Conservation (phyloP, 2,888 invertebrate species). For the Heterodera filipjevi region DNA sequence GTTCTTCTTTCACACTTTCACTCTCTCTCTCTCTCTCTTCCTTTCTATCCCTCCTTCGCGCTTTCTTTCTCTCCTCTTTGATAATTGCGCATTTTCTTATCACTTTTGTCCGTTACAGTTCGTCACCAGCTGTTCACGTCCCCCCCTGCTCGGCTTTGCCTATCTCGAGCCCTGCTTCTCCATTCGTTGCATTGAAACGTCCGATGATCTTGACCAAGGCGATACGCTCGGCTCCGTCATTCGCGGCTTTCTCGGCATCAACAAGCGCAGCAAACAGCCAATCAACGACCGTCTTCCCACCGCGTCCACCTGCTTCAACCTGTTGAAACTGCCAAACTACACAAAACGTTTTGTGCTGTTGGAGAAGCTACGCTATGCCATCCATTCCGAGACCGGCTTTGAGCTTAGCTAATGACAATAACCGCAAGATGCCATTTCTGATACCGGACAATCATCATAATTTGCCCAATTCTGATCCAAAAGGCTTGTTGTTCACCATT, state of each 20-base stretch:
- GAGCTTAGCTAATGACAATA: conserved; percentile 73
- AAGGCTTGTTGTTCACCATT: too few relatives aligned
- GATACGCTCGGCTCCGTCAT: conserved; percentile 85
- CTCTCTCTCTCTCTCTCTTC: not conserved
- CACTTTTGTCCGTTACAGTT: conserved; percentile 72
- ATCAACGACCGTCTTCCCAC: conserved; percentile 79
- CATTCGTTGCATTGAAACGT: conserved; percentile 97
- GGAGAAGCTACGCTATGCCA: conserved; percentile 94
- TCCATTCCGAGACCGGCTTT: conserved; percentile 96
- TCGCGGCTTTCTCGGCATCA: conserved; percentile 94
- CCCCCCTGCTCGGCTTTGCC: conserved; percentile 92
- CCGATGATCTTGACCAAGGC: conserved; percentile 80
- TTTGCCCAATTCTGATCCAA: too few relatives aligned
- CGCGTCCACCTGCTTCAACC: conserved; percentile 97
- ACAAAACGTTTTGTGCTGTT: conserved; percentile 90
- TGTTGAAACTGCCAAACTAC: conserved; percentile 95
- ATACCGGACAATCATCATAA: too few relatives aligned
- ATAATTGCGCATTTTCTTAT: too few relatives aligned
- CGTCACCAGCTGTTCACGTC: conserved; percentile 95
- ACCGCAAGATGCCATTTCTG: too few relatives aligned
- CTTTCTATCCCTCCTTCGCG: not conserved
- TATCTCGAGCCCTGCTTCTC: conserved; percentile 94
- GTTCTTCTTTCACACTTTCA: not conserved
- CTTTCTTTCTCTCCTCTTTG: not conserved
- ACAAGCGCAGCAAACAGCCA: conserved; percentile 81